phyloP scores from a whole-genome alignment of 2,888 invertebrate species.

The Hydroisotoma schaefferi region DNA sequence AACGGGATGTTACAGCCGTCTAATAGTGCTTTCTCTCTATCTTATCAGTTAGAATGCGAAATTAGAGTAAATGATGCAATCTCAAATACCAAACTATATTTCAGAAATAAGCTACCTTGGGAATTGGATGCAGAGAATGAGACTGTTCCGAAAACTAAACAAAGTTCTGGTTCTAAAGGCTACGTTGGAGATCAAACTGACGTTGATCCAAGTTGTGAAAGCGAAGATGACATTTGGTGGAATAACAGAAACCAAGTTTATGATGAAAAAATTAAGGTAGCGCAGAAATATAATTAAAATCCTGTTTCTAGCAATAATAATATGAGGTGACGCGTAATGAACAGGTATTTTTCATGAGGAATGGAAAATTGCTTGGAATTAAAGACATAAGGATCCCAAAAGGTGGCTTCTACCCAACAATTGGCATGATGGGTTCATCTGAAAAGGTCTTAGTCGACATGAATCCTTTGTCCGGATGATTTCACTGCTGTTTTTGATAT shows the following conservation, averaged over 20 bases:
- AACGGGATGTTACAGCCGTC: no score
- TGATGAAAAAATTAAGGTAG: slow-evolving; percentile 51
- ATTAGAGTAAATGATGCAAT: slow-evolving; percentile 41
- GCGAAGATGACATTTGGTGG: slow-evolving; percentile 54
- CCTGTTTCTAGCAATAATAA: not conserved
- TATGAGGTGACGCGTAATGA: slow-evolving; percentile 21
- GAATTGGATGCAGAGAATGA: slow-evolving; percentile 4
- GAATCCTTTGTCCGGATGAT: slow-evolving; percentile 59
- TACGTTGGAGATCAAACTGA: slow-evolving; percentile 33
- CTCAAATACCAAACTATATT: not conserved
- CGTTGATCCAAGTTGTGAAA: slow-evolving; percentile 46
- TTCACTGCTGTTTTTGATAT: not conserved
- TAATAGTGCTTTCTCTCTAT: no score
- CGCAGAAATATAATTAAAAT: slow-evolving; percentile 3
- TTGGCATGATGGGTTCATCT: slow-evolving; percentile 57
- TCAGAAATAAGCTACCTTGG: slow-evolving; percentile 21
- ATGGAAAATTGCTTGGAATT: slow-evolving; percentile 56
- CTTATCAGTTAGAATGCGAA: slow-evolving; percentile 51
- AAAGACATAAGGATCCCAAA: slow-evolving; percentile 56
- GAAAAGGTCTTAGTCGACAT: slow-evolving; percentile 58
- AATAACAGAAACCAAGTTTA: slow-evolving; percentile 50
- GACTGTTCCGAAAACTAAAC: slow-evolving; percentile 8
- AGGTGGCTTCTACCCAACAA: slow-evolving; percentile 58
- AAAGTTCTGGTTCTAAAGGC: not conserved
- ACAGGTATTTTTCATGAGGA: slow-evolving; percentile 58